A percentile compares a stretch with the other conserved stretches of the same genome.
phyloP scores from a whole-genome alignment of 2,888 invertebrate genomes.

The Rhaphigaster nebulosa region DNA sequence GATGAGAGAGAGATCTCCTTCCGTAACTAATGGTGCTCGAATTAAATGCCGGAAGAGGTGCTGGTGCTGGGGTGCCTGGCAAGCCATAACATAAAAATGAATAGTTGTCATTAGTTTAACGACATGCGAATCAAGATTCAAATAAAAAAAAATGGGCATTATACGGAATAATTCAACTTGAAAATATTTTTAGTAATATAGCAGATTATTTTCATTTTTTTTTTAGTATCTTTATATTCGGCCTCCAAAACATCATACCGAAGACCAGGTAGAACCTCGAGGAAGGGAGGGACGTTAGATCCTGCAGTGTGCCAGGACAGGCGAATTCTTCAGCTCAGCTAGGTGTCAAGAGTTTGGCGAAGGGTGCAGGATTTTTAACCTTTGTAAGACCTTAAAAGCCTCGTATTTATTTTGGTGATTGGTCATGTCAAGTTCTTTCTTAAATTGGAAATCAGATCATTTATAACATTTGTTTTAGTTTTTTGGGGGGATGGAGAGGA shows the following conservation, averaged over 20 bases:
- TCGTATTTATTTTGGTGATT: background rate
- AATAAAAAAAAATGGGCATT: no score
- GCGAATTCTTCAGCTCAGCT: background rate
- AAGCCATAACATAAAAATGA: no score
- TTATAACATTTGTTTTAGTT: background rate
- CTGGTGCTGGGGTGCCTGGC: no score
- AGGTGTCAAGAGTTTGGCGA: conserved; percentile 13
- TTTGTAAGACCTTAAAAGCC: background rate
- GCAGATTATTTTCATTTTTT: no score
- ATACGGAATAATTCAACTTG: no score
- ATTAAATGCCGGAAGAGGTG: no score
- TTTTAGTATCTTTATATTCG: background rate
- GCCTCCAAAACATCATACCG: background rate
- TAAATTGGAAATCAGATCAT: background rate
- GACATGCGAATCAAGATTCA: no score
- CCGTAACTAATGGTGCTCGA: background rate
- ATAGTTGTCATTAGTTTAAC: no score
- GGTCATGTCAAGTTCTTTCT: conserved; percentile 6
- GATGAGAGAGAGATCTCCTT: background rate
- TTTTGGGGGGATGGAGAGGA: no score
- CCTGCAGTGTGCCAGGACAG: background rate
- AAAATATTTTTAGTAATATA: no score
- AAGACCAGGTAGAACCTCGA: background rate
- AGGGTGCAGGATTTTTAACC: background rate
- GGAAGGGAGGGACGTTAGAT: background rate